phyloP scores from a whole-genome alignment of 2,888 invertebrate genomes.

The Epistrophe eligans region DNA sequence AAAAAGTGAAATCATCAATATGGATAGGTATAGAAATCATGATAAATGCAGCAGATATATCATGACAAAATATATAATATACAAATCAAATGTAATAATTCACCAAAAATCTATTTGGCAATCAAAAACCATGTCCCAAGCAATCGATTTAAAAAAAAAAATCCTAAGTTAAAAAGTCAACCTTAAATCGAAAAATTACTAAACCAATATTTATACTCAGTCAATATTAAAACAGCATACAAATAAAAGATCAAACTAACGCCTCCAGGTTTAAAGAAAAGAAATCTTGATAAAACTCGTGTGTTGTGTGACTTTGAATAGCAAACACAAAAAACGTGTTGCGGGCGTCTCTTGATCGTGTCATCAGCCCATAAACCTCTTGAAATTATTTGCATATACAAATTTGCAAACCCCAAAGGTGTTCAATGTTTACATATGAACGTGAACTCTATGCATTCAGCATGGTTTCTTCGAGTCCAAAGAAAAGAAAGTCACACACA shows the following conservation, averaged over 20 bases:
- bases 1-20: too few relatives aligned
- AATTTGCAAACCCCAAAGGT: slow-evolving; percentile 28
- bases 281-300: background rate
- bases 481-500: slow-evolving; percentile 44
- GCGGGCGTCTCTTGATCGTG: slow-evolving; percentile 11
- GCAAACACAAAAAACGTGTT: background rate
- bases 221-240: background rate
- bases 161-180: background rate
- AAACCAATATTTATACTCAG: background rate
- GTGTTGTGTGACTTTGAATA: background rate
- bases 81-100: background rate
- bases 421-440: slow-evolving; percentile 3
- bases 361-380: slow-evolving; percentile 40
- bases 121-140: background rate
- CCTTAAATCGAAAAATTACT: background rate
- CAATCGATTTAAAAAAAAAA: background rate
- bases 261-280: background rate
- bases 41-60: background rate
- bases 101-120: too few relatives aligned
- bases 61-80: background rate
- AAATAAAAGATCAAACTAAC: background rate
- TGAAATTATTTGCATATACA: slow-evolving; percentile 27
- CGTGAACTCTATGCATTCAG: slow-evolving; percentile 4
- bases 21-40: too few relatives aligned
- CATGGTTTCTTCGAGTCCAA: background rate